Evolutionary conservation across 2,113 vertebrate genomes (phyloP).

Genomic region (Acrocephalus kingi): DNA sequence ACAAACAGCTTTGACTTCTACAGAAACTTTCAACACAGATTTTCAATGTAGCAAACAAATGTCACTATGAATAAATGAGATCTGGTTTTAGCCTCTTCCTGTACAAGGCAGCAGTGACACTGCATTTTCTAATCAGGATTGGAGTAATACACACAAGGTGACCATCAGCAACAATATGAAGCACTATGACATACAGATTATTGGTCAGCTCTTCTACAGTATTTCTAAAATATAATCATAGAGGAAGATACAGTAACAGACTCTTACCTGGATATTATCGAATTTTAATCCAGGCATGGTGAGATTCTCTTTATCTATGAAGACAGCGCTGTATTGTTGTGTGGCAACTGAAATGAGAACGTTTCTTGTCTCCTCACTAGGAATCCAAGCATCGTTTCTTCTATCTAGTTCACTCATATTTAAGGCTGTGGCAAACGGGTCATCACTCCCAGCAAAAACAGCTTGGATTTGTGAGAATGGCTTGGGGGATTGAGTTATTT

Average conservation of each 20-base stretch:
- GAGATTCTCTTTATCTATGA: slow-evolving; percentile 86
- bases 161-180: background rate
- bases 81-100: background rate
- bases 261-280: slow-evolving; percentile 93
- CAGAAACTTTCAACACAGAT: background rate
- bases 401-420: slow-evolving; percentile 93
- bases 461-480: slow-evolving; percentile 89
- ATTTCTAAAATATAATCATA: background rate
- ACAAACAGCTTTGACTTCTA: background rate
- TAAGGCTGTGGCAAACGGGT: slow-evolving; percentile 92
- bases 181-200: background rate
- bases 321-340: slow-evolving; percentile 83
- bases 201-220: background rate
- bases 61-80: background rate
- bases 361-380: slow-evolving; percentile 85
- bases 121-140: background rate
- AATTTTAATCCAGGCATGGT: slow-evolving; percentile 98
- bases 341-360: slow-evolving; percentile 85
- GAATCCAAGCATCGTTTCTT: slow-evolving; percentile 95
- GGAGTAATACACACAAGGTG: background rate
- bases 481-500: slow-evolving; percentile 62
- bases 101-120: background rate
- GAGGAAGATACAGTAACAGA: background rate
- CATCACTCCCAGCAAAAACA: slow-evolving; percentile 90
- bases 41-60: background rate